phyloP scores from a whole-genome alignment of 2,797 vertebrate genomes.

The Kryptopterus vitreolus region DNA sequence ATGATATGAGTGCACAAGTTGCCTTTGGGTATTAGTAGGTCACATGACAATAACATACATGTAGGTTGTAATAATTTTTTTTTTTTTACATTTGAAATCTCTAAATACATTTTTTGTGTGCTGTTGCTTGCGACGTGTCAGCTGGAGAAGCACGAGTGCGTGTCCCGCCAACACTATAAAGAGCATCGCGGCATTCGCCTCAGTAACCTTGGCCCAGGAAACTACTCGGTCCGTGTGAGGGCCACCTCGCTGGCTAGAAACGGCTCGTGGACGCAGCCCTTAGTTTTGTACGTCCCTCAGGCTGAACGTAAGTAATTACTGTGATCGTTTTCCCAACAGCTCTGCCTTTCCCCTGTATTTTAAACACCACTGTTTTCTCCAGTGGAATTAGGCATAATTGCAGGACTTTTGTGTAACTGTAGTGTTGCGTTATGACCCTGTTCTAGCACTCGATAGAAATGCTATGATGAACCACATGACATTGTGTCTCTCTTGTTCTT shows the following conservation, averaged over 20 bases:
- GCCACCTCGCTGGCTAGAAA: conserved; percentile 94
- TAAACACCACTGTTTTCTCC: neutral
- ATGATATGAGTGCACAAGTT: neutral
- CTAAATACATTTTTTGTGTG: neutral
- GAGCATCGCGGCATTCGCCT: conserved; percentile 81
- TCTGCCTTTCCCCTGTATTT: neutral
- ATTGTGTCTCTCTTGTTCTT: conserved; percentile 17
- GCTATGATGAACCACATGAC: neutral
- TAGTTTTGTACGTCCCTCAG: conserved; percentile 84
- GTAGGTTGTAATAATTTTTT: neutral
- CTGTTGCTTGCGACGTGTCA: conserved; percentile 40
- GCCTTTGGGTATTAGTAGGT: neutral
- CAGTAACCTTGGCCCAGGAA: conserved; percentile 87
- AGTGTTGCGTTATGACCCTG: neutral
- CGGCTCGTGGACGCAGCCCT: conserved; percentile 88
- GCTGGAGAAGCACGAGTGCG: conserved; percentile 88
- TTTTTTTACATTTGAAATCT: neutral
- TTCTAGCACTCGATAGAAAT: neutral
- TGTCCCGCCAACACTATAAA: conserved; percentile 87
- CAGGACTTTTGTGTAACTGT: conserved; percentile 22
- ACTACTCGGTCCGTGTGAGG: conserved; percentile 90
- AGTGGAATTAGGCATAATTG: conserved; percentile 10
- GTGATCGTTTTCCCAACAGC: neutral
- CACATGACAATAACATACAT: neutral
- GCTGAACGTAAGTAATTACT: conserved; percentile 80